Percentiles rank a stretch among this genome's conserved stretches.
Evolutionary conservation across 2,797 vertebrate genomes (phyloP).

Genomic region (Amblyopsis hoosieri): DNA sequence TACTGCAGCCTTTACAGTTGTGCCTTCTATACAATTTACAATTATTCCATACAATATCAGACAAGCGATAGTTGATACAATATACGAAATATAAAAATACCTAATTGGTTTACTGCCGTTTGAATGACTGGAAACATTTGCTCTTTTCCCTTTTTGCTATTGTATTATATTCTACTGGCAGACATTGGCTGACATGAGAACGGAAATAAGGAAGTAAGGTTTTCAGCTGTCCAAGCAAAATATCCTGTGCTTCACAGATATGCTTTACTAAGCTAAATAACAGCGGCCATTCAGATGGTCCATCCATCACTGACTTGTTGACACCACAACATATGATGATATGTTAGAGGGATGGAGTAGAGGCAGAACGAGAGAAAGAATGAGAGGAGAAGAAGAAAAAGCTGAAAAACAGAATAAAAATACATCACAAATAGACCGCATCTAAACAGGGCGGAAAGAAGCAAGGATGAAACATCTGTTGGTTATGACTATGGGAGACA

Average conservation of each 20-base stretch:
- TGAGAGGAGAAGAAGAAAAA: not conserved
- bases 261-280: slow-evolving; percentile 27
- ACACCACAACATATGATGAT: not conserved
- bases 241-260: slow-evolving; percentile 6
- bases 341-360: no score
- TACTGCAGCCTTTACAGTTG: no score
- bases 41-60: no score
- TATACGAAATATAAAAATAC: no score
- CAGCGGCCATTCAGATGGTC: slow-evolving; percentile 5
- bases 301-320: not conserved
- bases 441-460: not conserved
- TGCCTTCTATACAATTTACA: no score
- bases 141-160: not conserved
- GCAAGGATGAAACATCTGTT: not conserved
- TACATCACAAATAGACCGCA: not conserved
- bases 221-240: slow-evolving; percentile 3
- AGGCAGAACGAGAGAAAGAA: no score
- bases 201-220: slow-evolving; percentile 1
- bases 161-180: not conserved
- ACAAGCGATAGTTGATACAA: no score
- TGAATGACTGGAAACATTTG: no score
- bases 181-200: not conserved
- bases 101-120: no score
- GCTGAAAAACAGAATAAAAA: not conserved
- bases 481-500: not conserved